Evolutionary conservation across 2,888 invertebrate genomes (phyloP).

Genomic region (Aproaerema taeniolella): DNA sequence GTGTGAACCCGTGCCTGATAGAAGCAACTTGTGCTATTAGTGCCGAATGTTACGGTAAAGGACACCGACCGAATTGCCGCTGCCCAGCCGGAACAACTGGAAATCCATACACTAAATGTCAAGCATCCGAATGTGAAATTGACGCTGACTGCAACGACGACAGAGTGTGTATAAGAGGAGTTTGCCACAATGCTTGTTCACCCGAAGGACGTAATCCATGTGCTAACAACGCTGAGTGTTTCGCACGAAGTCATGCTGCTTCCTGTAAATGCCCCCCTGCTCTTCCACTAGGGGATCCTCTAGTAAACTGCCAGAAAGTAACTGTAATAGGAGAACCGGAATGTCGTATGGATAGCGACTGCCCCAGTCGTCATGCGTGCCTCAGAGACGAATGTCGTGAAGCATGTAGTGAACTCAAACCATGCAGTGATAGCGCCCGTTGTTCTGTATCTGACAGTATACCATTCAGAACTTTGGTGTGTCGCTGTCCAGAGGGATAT

Average conservation of each 20-base stretch:
- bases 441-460: conserved; percentile 91
- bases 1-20: conserved; percentile 87
- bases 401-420: conserved; percentile 86
- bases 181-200: conserved; percentile 89
- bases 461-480: conserved; percentile 92
- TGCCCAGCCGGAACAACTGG: conserved; percentile 87
- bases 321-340: conserved; percentile 78
- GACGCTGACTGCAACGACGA: conserved; percentile 88
- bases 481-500: conserved; percentile 91
- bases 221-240: conserved; percentile 89
- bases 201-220: conserved; percentile 82
- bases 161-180: conserved; percentile 83
- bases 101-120: conserved; percentile 88
- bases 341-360: conserved; percentile 87
- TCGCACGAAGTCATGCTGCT: conserved; percentile 87
- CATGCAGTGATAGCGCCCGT: conserved; percentile 84
- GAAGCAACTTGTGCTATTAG: conserved; percentile 89
- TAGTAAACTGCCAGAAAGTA: conserved; percentile 82
- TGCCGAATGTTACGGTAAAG: conserved; percentile 89
- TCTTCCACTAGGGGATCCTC: conserved; percentile 87
- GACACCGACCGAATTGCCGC: conserved; percentile 87
- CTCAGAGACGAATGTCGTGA: conserved; percentile 87
- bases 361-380: conserved; percentile 88
- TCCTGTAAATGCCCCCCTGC: conserved; percentile 90
- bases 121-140: conserved; percentile 86